Evolutionary conservation across 2,888 invertebrate species (phyloP), one percentile per base, ranked within the genome.

Genomic region (Urechis unicinctus): DNA sequence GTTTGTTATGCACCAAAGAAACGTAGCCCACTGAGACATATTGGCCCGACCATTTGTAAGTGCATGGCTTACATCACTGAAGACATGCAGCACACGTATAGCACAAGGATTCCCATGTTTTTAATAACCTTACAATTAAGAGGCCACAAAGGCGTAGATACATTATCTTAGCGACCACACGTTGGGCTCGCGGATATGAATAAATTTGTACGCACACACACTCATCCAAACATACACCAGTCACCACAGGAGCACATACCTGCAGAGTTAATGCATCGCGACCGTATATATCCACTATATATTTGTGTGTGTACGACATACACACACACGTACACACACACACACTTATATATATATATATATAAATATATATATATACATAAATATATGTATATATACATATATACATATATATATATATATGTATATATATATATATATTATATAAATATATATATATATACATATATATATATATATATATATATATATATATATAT

Each of bases 341-440:
- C 9, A 36, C 21, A 50, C 24, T 36, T 24, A 36, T 21, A 36
- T n/a, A 41, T 13, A 24, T 2, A 24, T 13, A n/a, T 2, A 13
- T 24, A 22, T 5, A 44, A 13, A 44, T 25, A 44, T n/a, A 50
- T 44, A 52, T 24, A 51, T 51, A 51, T 44, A 52, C 22, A 52
- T 26, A 43, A 13, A 52, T 13, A 52, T 25, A 28, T 26, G 43
- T 44, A 52, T 44, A 52, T 44, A 52, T 41, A 52, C 28, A 25
- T 41, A 52, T 44, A 44, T 24, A 52, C 2, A 51, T 22, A 51
- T 3, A 51, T 21, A 43, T 49, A 49, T 30, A 50, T 50, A 31
- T 17, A 26, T 50, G 21, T n/a, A 21, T 50, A n/a, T 4, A 42
- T 51, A 22, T 17, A 9, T 51, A 51, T 24, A 42, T 41, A 17